phyloP scores from a whole-genome alignment of 2,888 invertebrate species.

The Saturnia japonica region DNA sequence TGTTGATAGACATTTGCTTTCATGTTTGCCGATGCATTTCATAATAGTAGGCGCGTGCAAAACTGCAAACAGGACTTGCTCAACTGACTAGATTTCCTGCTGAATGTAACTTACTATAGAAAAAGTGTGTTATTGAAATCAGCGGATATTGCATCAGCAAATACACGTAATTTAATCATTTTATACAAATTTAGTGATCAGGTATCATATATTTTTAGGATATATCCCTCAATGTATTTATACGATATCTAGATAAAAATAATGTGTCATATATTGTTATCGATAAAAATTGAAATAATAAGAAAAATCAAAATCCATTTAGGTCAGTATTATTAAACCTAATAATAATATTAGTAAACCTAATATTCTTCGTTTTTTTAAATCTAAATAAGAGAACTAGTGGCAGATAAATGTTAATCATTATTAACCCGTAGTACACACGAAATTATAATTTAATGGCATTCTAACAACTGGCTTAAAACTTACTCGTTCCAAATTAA shows the following conservation, averaged over 20 bases:
- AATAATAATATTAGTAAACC: background rate
- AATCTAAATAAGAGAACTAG: background rate
- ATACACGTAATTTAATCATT: background rate
- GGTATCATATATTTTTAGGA: background rate
- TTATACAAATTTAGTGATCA: background rate
- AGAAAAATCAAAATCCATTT: background rate
- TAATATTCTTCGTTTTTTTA: background rate
- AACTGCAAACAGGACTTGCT: conserved; percentile 9
- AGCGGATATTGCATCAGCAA: background rate
- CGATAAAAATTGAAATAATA: no score
- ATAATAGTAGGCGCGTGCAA: conserved; percentile 5
- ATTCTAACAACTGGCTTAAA: background rate
- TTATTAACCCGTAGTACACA: background rate
- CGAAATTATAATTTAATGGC: conserved; percentile 2
- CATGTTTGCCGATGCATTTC: conserved; percentile 8
- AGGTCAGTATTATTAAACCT: background rate
- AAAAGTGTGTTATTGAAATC: background rate
- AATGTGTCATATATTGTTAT: background rate
- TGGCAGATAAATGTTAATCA: background rate
- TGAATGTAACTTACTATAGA: conserved; percentile 11
- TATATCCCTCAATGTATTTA: background rate
- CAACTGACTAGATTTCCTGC: conserved; percentile 12
- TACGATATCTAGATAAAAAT: background rate
- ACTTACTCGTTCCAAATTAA: background rate
- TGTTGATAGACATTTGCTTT: conserved; percentile 9